These are phyloP conservation scores for Paracanthobrama guichenoti DNA, from an alignment of 2,113 vertebrate genomes.

Conservation along the genomic window DNA sequence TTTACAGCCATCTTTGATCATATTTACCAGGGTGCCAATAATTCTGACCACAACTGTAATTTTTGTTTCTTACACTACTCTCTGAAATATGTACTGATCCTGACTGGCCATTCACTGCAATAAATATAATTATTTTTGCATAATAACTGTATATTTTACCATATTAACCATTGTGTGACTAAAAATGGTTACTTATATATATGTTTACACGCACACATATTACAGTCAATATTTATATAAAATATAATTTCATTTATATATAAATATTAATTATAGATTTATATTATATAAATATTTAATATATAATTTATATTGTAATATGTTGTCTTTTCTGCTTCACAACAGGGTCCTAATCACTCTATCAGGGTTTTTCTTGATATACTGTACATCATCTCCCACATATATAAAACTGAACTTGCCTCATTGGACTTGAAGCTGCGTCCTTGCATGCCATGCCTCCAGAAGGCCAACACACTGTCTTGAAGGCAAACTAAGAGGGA, in stretches of 20 bases:
- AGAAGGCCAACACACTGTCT: constrained; percentile 95
- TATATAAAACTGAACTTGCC: constrained; percentile 68
- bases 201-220: too few relatives aligned
- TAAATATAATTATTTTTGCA: too few relatives aligned
- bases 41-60: too few relatives aligned
- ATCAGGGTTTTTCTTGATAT: neutral
- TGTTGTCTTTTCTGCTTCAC: neutral
- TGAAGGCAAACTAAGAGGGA: constrained; percentile 88
- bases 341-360: neutral
- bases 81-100: neutral
- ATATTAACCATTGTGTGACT: neutral
- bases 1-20: too few relatives aligned
- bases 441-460: constrained; percentile 97
- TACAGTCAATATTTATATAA: too few relatives aligned
- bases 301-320: neutral
- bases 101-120: neutral
- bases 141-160: neutral
- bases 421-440: constrained; percentile 96
- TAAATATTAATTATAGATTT: neutral
- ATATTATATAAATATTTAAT: neutral
- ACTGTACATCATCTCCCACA: neutral
- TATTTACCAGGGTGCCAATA: too few relatives aligned
- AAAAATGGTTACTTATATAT: neutral
- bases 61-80: neutral
- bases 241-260: neutral